Percentiles rank a stretch among this genome's conserved stretches.
phyloP scores from a whole-genome alignment of 2,113 vertebrate species.

The Hemicordylus capensis region DNA sequence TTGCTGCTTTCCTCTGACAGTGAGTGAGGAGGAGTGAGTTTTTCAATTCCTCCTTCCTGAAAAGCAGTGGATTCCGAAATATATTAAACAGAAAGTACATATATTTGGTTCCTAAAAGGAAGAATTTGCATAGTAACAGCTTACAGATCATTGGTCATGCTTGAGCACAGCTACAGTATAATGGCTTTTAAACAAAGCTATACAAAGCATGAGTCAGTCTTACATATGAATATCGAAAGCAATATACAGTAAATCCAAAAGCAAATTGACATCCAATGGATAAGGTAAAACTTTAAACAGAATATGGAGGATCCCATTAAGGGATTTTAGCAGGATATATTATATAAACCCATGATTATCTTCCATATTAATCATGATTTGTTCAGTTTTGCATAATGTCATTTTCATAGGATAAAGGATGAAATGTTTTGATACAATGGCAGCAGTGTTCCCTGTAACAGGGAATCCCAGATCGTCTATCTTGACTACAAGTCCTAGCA shows the following conservation, averaged over 20 bases:
- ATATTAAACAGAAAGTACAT: neutral
- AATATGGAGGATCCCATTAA: neutral
- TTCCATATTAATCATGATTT: neutral
- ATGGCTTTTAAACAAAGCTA: neutral
- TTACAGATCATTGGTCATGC: neutral
- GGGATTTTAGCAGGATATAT: neutral
- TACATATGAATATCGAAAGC: neutral
- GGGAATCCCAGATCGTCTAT: no score
- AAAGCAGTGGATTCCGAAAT: neutral
- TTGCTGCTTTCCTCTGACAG: neutral
- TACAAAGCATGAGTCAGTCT: conserved; percentile 12
- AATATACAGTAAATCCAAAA: neutral
- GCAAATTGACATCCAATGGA: neutral
- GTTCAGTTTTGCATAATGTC: neutral
- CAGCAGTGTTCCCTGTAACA: no score
- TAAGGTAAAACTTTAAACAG: neutral
- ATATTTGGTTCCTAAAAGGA: neutral
- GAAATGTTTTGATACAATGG: neutral
- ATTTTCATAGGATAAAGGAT: neutral
- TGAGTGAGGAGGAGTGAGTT: neutral
- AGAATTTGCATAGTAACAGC: conserved; percentile 25
- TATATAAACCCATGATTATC: neutral
- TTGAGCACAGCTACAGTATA: neutral
- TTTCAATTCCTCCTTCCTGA: neutral
- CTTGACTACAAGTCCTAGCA: no score